These are phyloP conservation scores for Caenorhabditis sp. DNA, from an alignment of 2,888 invertebrate species.

Conservation along the genomic window DNA sequence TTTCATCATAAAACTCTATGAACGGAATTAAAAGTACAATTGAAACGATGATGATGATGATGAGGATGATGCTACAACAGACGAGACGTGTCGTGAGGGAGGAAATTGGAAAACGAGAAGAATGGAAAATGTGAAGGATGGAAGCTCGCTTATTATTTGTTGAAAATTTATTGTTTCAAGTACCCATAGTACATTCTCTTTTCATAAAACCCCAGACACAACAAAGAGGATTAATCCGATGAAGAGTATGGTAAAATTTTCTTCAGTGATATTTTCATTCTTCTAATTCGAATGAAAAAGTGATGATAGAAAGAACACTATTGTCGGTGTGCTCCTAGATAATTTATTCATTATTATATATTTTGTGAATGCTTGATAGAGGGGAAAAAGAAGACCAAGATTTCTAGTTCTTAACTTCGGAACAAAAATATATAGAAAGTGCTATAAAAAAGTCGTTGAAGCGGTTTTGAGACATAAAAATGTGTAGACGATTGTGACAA, in stretches of 20 bases:
- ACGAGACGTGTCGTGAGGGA: not conserved
- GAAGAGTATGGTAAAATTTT: slow-evolving; percentile 16
- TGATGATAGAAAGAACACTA: slow-evolving; percentile 49
- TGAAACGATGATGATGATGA: slow-evolving; percentile 25
- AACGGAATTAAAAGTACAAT: slow-evolving; percentile 43
- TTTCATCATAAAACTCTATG: slow-evolving; percentile 20
- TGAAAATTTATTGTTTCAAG: slow-evolving; percentile 46
- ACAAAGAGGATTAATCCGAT: not conserved
- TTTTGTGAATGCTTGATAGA: slow-evolving; percentile 30
- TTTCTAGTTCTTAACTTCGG: slow-evolving; percentile 12
- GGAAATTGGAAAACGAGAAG: slow-evolving; percentile 17
- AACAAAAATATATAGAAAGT: slow-evolving; percentile 24
- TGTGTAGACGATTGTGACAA: slow-evolving; percentile 27
- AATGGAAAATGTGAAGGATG: not conserved
- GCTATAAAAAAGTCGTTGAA: slow-evolving; percentile 41
- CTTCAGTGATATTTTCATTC: not conserved
- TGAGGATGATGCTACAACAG: slow-evolving; percentile 6
- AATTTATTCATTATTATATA: slow-evolving; percentile 60
- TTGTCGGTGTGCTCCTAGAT: slow-evolving; percentile 44
- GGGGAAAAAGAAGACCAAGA: not conserved
- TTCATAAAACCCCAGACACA: slow-evolving; percentile 28
- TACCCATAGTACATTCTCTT: slow-evolving; percentile 28
- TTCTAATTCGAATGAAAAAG: slow-evolving; percentile 1
- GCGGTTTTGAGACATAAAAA: slow-evolving; percentile 12
- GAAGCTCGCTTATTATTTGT: slow-evolving; percentile 23